phyloP scores from a whole-genome alignment of 2,797 vertebrate genomes.

The Tangara arthus region DNA sequence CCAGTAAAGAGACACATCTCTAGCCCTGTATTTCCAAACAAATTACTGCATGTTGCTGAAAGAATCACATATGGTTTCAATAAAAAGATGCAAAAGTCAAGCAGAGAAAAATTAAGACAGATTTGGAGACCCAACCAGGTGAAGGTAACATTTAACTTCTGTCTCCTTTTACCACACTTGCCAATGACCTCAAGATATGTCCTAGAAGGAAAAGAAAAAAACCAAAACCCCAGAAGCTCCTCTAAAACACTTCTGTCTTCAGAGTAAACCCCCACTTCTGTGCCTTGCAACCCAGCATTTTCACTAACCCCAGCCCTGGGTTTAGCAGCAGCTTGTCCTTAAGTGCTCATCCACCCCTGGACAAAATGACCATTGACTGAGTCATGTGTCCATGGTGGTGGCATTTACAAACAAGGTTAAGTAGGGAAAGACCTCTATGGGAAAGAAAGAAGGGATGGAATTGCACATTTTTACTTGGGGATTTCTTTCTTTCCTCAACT shows the following conservation, averaged over 20 bases:
- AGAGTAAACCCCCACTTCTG: not conserved
- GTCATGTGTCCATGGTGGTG: not conserved
- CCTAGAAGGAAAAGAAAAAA: not conserved
- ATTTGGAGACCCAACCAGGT: not conserved
- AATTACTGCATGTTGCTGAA: not conserved
- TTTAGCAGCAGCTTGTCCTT: not conserved
- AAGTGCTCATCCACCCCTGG: not conserved
- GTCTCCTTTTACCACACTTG: not conserved
- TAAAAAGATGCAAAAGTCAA: not conserved
- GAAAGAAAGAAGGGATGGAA: not conserved
- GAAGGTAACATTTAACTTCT: not conserved
- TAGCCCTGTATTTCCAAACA: slow-evolving; percentile 26
- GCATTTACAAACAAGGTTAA: not conserved
- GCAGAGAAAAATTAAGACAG: not conserved
- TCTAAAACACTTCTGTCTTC: not conserved
- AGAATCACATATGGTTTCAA: slow-evolving; percentile 20
- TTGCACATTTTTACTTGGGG: rapidly evolving
- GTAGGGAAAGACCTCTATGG: not conserved
- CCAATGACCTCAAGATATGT: not conserved
- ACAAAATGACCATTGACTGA: not conserved
- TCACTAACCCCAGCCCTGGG: not conserved
- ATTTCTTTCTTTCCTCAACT: not conserved
- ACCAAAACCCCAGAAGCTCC: not conserved
- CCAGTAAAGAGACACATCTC: slow-evolving; percentile 8
- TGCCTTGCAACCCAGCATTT: not conserved